These are phyloP conservation scores for Triplophysa siluroides DNA, from an alignment of 2,113 vertebrate genomes.

Conservation along the genomic window DNA sequence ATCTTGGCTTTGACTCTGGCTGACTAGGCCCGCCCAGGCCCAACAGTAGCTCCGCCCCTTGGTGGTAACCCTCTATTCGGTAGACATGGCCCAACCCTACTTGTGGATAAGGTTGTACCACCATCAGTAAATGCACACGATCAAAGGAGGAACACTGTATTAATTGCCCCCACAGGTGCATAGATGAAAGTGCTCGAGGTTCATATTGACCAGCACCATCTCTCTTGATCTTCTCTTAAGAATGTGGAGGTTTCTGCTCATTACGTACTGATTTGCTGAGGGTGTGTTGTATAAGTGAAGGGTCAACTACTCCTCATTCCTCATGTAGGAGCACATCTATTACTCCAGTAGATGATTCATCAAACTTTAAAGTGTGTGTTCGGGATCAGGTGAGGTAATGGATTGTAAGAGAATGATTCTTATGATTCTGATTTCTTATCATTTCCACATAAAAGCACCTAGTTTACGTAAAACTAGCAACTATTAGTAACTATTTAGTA, in stretches of 20 bases:
- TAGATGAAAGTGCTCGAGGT: constrained; percentile 42
- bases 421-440: too few species aligned
- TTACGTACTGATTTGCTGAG: constrained; percentile 41
- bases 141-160: too few species aligned
- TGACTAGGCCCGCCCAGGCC: too few species aligned
- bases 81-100: too few species aligned
- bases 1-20: too few species aligned
- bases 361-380: background rate
- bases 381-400: background rate
- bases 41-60: too few species aligned
- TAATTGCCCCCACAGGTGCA: constrained; percentile 64
- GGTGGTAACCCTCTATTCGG: too few species aligned
- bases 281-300: constrained; percentile 39
- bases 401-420: background rate
- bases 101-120: too few species aligned
- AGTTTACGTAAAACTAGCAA: too few species aligned
- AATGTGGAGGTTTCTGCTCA: constrained; percentile 20
- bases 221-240: constrained; percentile 1
- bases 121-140: too few species aligned
- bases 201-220: constrained; percentile 44
- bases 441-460: too few species aligned
- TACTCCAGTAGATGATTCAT: background rate
- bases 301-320: constrained; percentile 36
- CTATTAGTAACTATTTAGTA: too few species aligned
- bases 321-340: constrained; percentile 10